Conservation (phyloP, 2,888 invertebrate species). For the Chalcosyrphus nemorum region DNA sequence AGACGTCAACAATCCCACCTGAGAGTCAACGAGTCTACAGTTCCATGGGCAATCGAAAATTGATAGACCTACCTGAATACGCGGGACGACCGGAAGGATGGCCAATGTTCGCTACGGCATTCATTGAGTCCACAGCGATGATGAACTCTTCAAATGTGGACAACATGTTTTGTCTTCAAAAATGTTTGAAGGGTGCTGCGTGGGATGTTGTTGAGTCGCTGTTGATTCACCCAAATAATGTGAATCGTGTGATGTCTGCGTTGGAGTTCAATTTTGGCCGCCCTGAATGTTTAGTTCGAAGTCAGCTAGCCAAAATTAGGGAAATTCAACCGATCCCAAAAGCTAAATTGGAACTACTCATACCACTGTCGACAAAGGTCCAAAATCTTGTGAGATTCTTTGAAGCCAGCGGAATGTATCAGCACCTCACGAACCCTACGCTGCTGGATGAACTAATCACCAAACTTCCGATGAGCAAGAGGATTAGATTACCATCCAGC, state of each 20-base stretch:
- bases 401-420: not conserved
- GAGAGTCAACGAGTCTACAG: not conserved
- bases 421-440: not conserved
- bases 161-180: constrained; percentile 8
- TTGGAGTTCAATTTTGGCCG: not conserved
- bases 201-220: not conserved
- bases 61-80: constrained; percentile 2
- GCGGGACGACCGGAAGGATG: not conserved
- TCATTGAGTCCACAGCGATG: not conserved
- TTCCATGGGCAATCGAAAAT: not conserved
- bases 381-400: not conserved
- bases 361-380: constrained; percentile 8
- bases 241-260: not conserved
- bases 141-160: not conserved
- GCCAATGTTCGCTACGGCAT: not conserved
- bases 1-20: not conserved
- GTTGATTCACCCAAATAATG: not conserved
- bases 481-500: not conserved
- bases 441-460: not conserved
- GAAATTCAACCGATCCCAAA: not conserved
- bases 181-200: not conserved
- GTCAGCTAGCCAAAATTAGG: not conserved
- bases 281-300: not conserved
- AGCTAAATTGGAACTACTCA: constrained; percentile 5
- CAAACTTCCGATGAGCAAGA: constrained; percentile 3